A percentile compares a stretch with the other conserved stretches of the same genome.
Conservation (phyloP, 2,888 invertebrate genomes). For the Epistrophe eligans region DNA sequence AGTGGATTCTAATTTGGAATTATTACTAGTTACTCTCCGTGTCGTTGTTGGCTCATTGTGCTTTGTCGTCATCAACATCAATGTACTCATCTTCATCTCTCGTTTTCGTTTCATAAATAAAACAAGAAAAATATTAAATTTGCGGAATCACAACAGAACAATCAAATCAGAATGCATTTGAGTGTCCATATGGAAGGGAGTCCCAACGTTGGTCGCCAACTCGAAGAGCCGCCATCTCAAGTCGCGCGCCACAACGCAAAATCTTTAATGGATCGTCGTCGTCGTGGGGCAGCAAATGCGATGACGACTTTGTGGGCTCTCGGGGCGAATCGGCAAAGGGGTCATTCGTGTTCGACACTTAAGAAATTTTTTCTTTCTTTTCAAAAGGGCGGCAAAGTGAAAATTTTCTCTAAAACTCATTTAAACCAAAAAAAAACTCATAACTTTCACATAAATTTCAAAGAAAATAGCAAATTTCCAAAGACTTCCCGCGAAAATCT, state of each 20-base stretch:
- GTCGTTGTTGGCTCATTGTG: neutral
- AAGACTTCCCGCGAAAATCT: constrained; percentile 57
- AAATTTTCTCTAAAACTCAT: constrained; percentile 33
- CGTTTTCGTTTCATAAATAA: constrained; percentile 43
- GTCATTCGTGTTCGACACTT: constrained; percentile 19
- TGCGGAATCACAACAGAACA: constrained; percentile 65
- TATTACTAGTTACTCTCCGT: constrained; percentile 36
- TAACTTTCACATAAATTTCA: constrained; percentile 56
- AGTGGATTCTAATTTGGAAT: constrained; percentile 47
- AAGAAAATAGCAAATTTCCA: constrained; percentile 14
- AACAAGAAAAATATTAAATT: constrained; percentile 62
- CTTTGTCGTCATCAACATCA: constrained; percentile 7
- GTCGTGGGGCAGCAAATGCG: constrained; percentile 5
- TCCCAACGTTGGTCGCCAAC: neutral
- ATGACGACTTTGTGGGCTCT: constrained; percentile 11
- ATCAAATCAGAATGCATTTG: constrained; percentile 68
- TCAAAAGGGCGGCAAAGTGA: constrained; percentile 72
- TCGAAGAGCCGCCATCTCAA: neutral
- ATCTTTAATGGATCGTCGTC: constrained; percentile 29
- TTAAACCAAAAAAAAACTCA: constrained; percentile 25
- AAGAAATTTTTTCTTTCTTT: constrained; percentile 22
- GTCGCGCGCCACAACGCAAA: constrained; percentile 62
- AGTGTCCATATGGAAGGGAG: constrained; percentile 67
- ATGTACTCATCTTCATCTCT: constrained; percentile 28
- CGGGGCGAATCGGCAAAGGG: neutral